Percentiles rank a stretch among this genome's conserved stretches.
Conservation (phyloP, 2,113 vertebrate genomes). For the Chaetodon auriga region DNA sequence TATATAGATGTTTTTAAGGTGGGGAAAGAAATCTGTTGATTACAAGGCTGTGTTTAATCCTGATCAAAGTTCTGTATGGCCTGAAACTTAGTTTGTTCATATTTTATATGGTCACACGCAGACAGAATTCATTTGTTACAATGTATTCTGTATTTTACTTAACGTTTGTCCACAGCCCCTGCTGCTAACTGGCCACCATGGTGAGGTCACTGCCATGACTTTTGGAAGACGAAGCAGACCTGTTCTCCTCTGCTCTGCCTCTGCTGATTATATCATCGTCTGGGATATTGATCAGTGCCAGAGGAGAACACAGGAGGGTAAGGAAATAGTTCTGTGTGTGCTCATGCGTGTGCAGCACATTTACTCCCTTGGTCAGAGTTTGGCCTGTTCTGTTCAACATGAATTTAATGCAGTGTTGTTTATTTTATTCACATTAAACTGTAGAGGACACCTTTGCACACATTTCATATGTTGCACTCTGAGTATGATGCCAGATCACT, state of each 20-base stretch:
- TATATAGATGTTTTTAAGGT: not conserved
- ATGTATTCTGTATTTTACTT: not conserved
- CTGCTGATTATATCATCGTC: constrained; percentile 84
- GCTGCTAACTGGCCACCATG: constrained; percentile 86
- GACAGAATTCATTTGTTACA: not conserved
- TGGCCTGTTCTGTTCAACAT: not conserved
- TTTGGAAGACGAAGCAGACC: constrained; percentile 84
- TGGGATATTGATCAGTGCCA: constrained; percentile 88
- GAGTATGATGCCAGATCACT: not conserved
- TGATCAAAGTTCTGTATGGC: not conserved
- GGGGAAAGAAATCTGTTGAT: not conserved
- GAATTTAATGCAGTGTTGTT: not conserved
- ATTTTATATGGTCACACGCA: not conserved
- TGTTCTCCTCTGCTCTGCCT: constrained; percentile 89
- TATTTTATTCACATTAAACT: not conserved
- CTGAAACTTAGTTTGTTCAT: not conserved
- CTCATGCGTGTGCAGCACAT: not conserved
- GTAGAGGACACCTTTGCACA: not conserved
- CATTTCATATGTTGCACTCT: not conserved
- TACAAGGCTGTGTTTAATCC: not conserved
- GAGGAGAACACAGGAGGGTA: constrained; percentile 82
- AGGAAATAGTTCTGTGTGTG: not conserved
- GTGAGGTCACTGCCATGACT: constrained; percentile 85
- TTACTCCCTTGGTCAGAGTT: not conserved
- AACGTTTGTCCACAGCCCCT: constrained; percentile 73